Percentiles rank a stretch among this genome's conserved stretches.
These are phyloP conservation scores for Salminus brasiliensis DNA, from an alignment of 2,113 vertebrate species.

Conservation along the genomic window DNA sequence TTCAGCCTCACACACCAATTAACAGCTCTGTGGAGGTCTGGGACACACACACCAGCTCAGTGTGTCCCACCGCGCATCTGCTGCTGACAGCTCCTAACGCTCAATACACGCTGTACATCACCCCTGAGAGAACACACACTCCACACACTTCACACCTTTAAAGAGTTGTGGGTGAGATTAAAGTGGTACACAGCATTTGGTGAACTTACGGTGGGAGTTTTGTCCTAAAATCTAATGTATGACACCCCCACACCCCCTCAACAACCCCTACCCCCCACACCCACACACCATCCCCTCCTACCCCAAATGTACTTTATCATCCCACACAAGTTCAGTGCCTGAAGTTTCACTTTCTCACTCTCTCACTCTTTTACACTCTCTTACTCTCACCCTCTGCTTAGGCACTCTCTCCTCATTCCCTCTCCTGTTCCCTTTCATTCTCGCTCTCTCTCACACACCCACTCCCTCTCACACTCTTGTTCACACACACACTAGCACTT, in stretches of 20 bases:
- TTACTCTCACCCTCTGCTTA: not conserved
- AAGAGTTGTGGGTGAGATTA: not conserved
- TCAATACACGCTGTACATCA: not conserved
- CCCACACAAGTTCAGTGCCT: too few relatives aligned
- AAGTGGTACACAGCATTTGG: not conserved
- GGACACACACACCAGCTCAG: not conserved
- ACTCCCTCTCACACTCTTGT: too few relatives aligned
- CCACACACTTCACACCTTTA: not conserved
- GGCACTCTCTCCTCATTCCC: slow-evolving; percentile 25
- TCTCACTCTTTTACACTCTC: not conserved
- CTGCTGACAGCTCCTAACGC: not conserved
- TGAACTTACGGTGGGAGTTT: too few relatives aligned
- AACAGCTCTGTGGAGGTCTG: not conserved
- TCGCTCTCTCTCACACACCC: not conserved
- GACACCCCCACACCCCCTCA: too few relatives aligned
- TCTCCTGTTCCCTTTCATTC: not conserved
- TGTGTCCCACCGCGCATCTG: not conserved
- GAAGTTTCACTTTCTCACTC: not conserved
- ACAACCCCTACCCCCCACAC: too few relatives aligned
- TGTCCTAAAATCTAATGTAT: too few relatives aligned
- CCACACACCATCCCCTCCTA: too few relatives aligned
- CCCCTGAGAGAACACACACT: not conserved
- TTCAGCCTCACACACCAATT: not conserved
- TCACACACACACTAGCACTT: not conserved
- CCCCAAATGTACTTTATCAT: too few relatives aligned